phyloP scores from a whole-genome alignment of 2,888 invertebrate species.

The Noctua pronuba region DNA sequence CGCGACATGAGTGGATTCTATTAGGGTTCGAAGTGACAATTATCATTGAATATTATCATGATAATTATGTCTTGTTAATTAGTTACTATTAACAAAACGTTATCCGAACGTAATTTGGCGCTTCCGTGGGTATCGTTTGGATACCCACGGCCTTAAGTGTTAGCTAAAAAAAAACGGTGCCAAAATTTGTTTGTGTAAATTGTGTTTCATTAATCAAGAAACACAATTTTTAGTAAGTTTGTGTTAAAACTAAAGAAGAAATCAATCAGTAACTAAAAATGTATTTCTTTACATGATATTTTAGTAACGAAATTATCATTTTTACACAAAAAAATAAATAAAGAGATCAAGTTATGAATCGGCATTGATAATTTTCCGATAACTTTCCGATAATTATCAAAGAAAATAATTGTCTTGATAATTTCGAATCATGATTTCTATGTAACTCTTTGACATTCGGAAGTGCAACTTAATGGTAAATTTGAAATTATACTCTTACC shows the following conservation, averaged over 20 bases:
- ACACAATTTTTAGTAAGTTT: too few species aligned
- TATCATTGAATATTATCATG: too few species aligned
- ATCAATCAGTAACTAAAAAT: too few species aligned
- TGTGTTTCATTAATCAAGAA: too few species aligned
- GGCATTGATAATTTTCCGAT: neutral
- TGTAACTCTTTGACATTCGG: neutral
- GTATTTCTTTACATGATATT: too few species aligned
- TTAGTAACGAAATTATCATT: neutral
- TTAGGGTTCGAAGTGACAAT: neutral
- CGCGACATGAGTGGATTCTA: neutral
- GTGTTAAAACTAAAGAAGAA: too few species aligned
- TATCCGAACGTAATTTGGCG: too few species aligned
- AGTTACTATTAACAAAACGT: neutral
- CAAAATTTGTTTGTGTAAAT: too few species aligned
- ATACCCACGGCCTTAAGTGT: too few species aligned
- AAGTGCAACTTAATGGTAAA: neutral
- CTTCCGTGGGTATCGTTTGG: too few species aligned
- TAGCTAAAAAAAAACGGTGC: too few species aligned
- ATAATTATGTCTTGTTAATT: too few species aligned
- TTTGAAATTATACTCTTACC: constrained; percentile 17
- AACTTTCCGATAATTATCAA: neutral
- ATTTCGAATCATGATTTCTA: neutral
- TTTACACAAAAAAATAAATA: neutral
- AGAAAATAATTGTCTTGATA: neutral
- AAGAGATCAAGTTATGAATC: neutral